Evolutionary conservation across 2,888 invertebrate species (phyloP).

Genomic region (Caradrina kadenii): DNA sequence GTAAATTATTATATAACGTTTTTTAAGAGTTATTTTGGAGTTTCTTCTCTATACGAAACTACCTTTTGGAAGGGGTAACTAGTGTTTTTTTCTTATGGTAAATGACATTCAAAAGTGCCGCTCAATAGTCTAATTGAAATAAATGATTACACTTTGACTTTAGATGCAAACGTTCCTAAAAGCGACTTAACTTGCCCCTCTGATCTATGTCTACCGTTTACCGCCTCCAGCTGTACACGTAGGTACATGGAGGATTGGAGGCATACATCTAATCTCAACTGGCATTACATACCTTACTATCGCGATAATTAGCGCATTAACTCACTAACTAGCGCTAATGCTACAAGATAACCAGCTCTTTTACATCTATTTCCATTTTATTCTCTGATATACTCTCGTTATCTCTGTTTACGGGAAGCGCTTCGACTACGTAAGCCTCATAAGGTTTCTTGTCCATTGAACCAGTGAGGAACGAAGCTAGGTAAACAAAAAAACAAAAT

Average conservation of each 20-base stretch:
- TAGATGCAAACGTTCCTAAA: too few relatives aligned
- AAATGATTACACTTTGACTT: too few relatives aligned
- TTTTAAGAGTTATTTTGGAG: too few relatives aligned
- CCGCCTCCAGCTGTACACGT: constrained; percentile 10
- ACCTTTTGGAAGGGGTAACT: too few relatives aligned
- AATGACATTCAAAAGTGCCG: too few relatives aligned
- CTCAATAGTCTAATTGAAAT: too few relatives aligned
- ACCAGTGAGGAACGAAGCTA: background rate
- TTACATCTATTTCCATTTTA: constrained; percentile 56
- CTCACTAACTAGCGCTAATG: constrained; percentile 25
- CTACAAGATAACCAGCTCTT: constrained; percentile 51
- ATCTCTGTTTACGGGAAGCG: constrained; percentile 42
- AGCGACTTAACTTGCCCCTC: too few relatives aligned
- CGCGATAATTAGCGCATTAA: constrained; percentile 33
- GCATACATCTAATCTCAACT: constrained; percentile 43
- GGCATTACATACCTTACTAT: constrained; percentile 41
- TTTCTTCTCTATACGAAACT: too few relatives aligned
- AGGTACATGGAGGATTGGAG: background rate
- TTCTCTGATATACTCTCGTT: constrained; percentile 47
- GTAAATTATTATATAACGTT: too few relatives aligned
- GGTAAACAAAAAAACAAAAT: background rate
- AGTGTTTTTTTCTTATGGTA: too few relatives aligned
- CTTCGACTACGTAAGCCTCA: constrained; percentile 38
- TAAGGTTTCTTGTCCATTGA: constrained; percentile 30
- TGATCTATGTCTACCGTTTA: constrained; percentile 11